These are phyloP conservation scores for Phalacrocorax brasilianus DNA, from an alignment of 2,113 vertebrate species.

Conservation along the genomic window DNA sequence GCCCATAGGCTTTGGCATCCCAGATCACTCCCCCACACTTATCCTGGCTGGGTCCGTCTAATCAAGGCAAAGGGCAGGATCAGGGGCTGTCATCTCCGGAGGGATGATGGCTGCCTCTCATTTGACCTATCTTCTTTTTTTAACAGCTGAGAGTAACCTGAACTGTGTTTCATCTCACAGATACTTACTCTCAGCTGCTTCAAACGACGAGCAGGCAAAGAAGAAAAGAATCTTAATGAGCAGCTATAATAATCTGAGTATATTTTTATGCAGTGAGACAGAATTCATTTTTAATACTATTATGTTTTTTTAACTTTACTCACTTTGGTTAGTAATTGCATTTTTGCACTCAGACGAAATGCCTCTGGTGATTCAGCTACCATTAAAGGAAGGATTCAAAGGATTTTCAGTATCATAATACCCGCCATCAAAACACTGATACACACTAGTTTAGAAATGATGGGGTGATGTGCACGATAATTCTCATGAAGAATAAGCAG, in stretches of 20 bases:
- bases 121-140: slow-evolving; percentile 42
- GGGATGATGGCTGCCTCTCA: neutral
- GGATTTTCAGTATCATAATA: neutral
- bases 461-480: neutral
- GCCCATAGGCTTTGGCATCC: neutral
- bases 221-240: neutral
- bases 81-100: neutral
- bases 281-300: neutral
- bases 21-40: neutral
- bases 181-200: neutral
- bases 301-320: neutral
- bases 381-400: slow-evolving; percentile 3
- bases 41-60: neutral
- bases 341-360: neutral
- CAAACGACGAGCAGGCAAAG: neutral
- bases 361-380: neutral
- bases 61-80: neutral
- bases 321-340: neutral
- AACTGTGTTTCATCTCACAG: neutral
- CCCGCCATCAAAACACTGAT: neutral
- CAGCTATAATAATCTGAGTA: neutral
- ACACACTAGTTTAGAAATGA: slow-evolving; percentile 12
- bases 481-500: neutral
- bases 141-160: slow-evolving; percentile 35
- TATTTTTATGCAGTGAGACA: neutral